Conservation (phyloP, 2,888 invertebrate species). For the Nymphalis c-album region DNA sequence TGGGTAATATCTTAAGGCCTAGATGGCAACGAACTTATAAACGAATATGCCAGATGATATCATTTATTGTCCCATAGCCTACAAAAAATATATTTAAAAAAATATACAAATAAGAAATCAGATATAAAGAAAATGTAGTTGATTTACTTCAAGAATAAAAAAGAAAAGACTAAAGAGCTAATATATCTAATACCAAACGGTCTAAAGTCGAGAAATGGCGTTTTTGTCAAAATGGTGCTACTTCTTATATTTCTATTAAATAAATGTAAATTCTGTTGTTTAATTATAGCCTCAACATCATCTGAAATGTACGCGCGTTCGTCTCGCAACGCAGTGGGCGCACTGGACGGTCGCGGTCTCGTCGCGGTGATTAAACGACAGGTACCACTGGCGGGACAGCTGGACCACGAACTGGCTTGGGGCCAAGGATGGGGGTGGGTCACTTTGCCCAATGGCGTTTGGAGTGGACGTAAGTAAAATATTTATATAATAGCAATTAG, state of each 20-base stretch:
- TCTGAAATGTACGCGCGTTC: slow-evolving; percentile 67
- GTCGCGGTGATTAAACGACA: slow-evolving; percentile 78
- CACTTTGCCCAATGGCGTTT: slow-evolving; percentile 84
- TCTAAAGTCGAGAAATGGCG: too few species aligned
- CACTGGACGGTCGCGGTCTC: slow-evolving; percentile 71
- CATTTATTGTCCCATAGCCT: slow-evolving; percentile 18
- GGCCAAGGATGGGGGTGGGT: slow-evolving; percentile 90
- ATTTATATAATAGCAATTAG: not conserved
- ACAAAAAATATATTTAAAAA: too few species aligned
- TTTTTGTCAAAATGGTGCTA: too few species aligned
- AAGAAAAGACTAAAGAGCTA: too few species aligned
- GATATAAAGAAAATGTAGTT: too few species aligned
- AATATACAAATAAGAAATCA: too few species aligned
- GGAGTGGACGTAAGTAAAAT: slow-evolving; percentile 82
- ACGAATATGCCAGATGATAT: slow-evolving; percentile 18
- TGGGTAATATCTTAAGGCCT: slow-evolving; percentile 17
- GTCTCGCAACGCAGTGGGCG: slow-evolving; percentile 60
- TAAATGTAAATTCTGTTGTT: not conserved
- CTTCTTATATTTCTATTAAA: too few species aligned
- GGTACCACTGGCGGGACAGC: slow-evolving; percentile 77
- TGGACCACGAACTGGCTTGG: slow-evolving; percentile 83
- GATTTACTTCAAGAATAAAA: too few species aligned
- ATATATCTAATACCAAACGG: too few species aligned
- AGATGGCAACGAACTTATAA: slow-evolving; percentile 4
- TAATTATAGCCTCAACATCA: slow-evolving; percentile 62